Evolutionary conservation across 1,140 invertebrate species (phyloP).

Genomic region (Ericerus pela): DNA sequence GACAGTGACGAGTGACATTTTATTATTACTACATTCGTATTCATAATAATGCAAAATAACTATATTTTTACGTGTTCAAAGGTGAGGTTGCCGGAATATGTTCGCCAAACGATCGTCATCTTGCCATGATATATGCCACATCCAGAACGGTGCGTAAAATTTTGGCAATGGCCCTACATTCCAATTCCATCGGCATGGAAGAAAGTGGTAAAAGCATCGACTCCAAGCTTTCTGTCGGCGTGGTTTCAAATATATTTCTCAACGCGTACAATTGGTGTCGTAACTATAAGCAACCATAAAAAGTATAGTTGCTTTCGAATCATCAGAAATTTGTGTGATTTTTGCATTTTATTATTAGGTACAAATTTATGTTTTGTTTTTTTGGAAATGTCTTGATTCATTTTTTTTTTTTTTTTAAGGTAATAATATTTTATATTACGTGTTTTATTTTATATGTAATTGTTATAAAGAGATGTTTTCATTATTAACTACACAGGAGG

Average conservation of each 20-base stretch:
- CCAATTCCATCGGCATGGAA: slow-evolving; percentile 41
- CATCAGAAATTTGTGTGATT: neutral
- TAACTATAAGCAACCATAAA: too few relatives aligned
- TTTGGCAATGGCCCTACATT: slow-evolving; percentile 73
- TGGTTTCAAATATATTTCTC: slow-evolving; percentile 5
- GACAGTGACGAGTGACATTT: too few relatives aligned
- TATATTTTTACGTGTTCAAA: slow-evolving; percentile 26
- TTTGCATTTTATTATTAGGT: neutral
- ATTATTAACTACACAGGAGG: too few relatives aligned
- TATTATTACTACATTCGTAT: too few relatives aligned
- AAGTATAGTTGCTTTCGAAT: too few relatives aligned
- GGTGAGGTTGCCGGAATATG: slow-evolving; percentile 76
- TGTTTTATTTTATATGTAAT: too few relatives aligned
- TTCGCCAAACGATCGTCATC: slow-evolving; percentile 75
- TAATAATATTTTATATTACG: too few relatives aligned
- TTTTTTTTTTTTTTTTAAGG: too few relatives aligned
- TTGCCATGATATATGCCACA: slow-evolving; percentile 99
- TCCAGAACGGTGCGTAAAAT: slow-evolving; percentile 74
- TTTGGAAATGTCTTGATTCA: too few relatives aligned
- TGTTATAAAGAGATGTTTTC: too few relatives aligned
- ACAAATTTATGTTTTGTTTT: neutral
- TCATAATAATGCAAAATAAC: too few relatives aligned
- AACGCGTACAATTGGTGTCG: neutral
- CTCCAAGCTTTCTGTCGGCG: neutral
- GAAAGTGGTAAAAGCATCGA: neutral